Conservation (phyloP, 2,888 invertebrate genomes). For the Ectobius pallidus region DNA sequence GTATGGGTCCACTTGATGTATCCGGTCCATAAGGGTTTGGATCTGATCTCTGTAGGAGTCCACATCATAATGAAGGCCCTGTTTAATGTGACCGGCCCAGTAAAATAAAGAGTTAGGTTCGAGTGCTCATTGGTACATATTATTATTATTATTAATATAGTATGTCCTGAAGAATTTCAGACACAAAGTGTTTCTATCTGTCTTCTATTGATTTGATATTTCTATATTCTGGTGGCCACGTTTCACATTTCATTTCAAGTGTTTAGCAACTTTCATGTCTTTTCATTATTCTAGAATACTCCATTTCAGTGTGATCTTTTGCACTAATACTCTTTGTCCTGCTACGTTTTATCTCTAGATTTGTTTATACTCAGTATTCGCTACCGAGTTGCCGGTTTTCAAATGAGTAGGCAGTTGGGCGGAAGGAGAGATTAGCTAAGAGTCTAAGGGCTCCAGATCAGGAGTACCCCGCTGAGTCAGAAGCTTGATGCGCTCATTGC, state of each 20-base stretch:
- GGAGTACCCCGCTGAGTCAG: constrained; percentile 87
- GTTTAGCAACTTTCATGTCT: constrained; percentile 14
- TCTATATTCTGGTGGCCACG: constrained; percentile 47
- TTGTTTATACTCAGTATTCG: too few species aligned
- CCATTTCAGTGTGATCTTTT: neutral
- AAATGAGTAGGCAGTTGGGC: constrained; percentile 19
- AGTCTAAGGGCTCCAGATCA: constrained; percentile 77
- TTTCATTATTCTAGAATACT: constrained; percentile 20
- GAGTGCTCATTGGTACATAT: neutral
- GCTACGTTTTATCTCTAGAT: too few species aligned
- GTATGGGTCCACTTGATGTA: constrained; percentile 79
- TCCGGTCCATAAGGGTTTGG: constrained; percentile 72
- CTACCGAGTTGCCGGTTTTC: neutral
- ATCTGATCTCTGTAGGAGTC: constrained; percentile 72
- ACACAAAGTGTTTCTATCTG: constrained; percentile 19
- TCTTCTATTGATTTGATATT: constrained; percentile 13
- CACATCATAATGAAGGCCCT: constrained; percentile 68
- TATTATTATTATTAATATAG: neutral
- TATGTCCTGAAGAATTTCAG: constrained; percentile 20
- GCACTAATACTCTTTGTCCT: too few species aligned
- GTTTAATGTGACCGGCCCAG: constrained; percentile 54
- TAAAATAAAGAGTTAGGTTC: constrained; percentile 19
- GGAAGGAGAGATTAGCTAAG: constrained; percentile 56
- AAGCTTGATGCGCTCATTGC: constrained; percentile 86
- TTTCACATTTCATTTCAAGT: constrained; percentile 44